Conservation (phyloP, 2,113 vertebrate genomes). For the Amblyopsis rosae region DNA sequence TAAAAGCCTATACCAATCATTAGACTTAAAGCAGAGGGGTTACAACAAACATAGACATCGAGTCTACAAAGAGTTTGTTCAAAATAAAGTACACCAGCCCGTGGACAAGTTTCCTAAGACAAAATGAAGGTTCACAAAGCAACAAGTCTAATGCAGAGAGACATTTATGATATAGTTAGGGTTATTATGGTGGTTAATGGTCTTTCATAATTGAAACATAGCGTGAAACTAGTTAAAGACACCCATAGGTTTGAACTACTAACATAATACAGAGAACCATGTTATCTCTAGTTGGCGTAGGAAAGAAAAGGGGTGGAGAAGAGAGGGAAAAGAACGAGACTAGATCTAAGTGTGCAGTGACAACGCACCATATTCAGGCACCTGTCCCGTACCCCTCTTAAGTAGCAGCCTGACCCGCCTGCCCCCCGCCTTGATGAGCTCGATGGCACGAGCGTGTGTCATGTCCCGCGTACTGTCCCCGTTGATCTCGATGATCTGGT, state of each 20-base stretch:
- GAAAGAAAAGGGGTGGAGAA: not conserved
- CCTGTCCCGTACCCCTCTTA: slow-evolving; percentile 95
- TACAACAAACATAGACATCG: slow-evolving; percentile 69
- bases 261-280: not conserved
- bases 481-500: slow-evolving; percentile 99
- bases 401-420: slow-evolving; percentile 91
- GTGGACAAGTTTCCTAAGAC: slow-evolving; percentile 8
- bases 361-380: slow-evolving; percentile 96
- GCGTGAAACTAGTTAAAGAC: slow-evolving; percentile 26
- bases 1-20: slow-evolving; percentile 98
- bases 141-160: slow-evolving; percentile 30
- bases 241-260: slow-evolving; percentile 20
- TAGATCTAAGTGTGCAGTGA: not conserved
- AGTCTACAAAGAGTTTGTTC: slow-evolving; percentile 7
- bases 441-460: slow-evolving; percentile 96
- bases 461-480: slow-evolving; percentile 99
- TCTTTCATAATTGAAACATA: slow-evolving; percentile 20
- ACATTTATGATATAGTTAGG: slow-evolving; percentile 21
- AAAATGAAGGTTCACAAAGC: not conserved
- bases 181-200: slow-evolving; percentile 46
- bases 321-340: not conserved
- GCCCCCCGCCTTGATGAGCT: slow-evolving; percentile 97
- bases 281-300: slow-evolving; percentile 1
- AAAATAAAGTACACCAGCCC: not conserved
- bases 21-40: slow-evolving; percentile 91